phyloP scores from a whole-genome alignment of 2,113 vertebrate species.

The Ahaetulla prasina region DNA sequence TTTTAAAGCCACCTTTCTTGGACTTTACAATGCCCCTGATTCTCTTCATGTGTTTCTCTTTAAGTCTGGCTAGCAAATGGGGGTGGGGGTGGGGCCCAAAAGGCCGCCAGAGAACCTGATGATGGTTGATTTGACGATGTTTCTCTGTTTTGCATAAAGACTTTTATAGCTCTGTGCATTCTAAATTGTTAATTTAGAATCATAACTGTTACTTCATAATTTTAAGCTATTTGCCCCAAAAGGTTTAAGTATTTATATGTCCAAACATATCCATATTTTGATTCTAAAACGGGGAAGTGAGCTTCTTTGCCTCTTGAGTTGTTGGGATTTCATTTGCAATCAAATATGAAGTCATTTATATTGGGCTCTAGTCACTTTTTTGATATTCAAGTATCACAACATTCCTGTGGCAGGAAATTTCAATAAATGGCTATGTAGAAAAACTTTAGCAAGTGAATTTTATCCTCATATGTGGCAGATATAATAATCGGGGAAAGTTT shows the following conservation, averaged over 20 bases:
- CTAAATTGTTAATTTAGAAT: background rate
- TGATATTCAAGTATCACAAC: background rate
- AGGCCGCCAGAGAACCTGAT: background rate
- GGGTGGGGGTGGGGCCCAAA: background rate
- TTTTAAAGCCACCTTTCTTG: background rate
- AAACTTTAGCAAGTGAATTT: background rate
- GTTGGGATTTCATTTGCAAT: background rate
- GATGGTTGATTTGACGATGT: background rate
- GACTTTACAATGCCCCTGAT: background rate
- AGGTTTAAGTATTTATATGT: background rate
- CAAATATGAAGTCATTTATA: background rate
- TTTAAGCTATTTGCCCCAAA: background rate
- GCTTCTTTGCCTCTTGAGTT: background rate
- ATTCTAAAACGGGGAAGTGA: background rate
- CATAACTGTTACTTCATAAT: background rate
- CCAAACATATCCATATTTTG: background rate
- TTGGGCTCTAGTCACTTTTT: background rate
- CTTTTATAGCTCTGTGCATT: background rate
- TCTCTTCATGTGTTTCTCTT: background rate
- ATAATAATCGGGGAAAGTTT: background rate
- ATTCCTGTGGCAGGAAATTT: background rate
- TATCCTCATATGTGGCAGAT: background rate
- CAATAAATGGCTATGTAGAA: background rate
- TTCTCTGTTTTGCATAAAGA: background rate
- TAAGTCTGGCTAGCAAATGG: background rate